Conservation (phyloP, 2,113 vertebrate genomes). For the Hippopotamus amphibius region DNA sequence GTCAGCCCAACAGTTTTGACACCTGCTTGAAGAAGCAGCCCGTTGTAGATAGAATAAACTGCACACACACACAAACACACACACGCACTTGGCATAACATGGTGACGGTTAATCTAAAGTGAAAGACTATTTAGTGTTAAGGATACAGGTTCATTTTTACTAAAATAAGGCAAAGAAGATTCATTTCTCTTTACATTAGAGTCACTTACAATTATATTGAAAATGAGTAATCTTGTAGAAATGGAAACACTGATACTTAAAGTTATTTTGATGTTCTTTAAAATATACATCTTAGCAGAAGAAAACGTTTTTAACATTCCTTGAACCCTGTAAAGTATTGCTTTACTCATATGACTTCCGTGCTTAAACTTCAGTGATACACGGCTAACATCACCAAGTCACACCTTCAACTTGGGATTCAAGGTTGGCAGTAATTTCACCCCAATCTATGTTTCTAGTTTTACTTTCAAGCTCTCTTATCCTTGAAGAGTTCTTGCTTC, state of each 20-base stretch:
- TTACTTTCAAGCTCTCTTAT: background rate
- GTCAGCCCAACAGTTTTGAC: background rate
- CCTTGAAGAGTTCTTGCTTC: background rate
- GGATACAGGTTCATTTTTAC: background rate
- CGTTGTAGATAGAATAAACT: background rate
- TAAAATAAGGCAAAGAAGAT: slow-evolving; percentile 4
- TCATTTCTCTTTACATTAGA: background rate
- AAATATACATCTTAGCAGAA: background rate
- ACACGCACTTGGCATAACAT: background rate
- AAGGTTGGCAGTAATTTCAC: background rate
- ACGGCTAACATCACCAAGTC: background rate
- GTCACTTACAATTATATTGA: background rate
- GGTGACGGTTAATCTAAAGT: background rate
- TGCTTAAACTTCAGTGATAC: background rate
- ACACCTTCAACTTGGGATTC: background rate
- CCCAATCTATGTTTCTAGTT: background rate
- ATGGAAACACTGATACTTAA: background rate
- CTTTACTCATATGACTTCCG: background rate
- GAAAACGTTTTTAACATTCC: background rate
- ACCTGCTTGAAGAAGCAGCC: background rate
- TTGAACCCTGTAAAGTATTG: background rate
- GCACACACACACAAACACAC: background rate
- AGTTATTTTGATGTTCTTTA: slow-evolving; percentile 17
- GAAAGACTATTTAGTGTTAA: background rate
- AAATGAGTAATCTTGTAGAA: background rate